Evolutionary conservation across 92 coral and sea anemone species (phyloP).

Genomic region (Ricordea florida): DNA sequence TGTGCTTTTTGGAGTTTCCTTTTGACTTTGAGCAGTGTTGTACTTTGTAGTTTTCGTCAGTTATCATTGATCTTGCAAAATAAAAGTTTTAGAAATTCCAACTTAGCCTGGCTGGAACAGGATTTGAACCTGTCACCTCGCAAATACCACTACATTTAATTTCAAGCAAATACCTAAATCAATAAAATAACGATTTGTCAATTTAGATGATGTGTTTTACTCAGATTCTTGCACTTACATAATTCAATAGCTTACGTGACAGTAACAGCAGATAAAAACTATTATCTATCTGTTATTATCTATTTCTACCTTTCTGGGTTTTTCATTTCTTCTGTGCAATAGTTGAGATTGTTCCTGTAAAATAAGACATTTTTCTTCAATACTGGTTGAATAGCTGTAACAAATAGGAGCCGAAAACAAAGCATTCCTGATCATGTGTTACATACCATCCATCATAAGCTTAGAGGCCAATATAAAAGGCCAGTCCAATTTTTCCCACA

Average conservation of each 20-base stretch:
- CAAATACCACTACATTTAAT: no score
- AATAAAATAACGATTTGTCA: neutral
- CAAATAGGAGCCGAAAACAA: neutral
- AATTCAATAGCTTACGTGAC: no score
- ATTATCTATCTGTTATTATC: no score
- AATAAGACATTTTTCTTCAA: neutral
- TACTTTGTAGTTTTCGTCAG: no score
- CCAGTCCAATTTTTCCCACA: constrained; percentile 88
- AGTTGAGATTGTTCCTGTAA: constrained; percentile 93
- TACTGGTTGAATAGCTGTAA: neutral
- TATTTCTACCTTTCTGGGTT: constrained; percentile 81
- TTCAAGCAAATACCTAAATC: neutral
- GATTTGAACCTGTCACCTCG: no score
- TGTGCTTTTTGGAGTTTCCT: no score
- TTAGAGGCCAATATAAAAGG: constrained; percentile 96
- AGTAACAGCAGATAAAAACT: no score
- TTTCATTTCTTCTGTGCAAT: constrained; percentile 96
- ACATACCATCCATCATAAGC: constrained; percentile 98
- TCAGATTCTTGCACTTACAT: no score
- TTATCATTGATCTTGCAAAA: no score
- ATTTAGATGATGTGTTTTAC: neutral
- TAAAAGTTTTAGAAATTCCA: no score
- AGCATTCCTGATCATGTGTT: neutral
- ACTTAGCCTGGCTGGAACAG: no score
- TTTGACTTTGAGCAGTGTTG: no score